phyloP scores from a whole-genome alignment of 2,797 vertebrate species.

The Tachyglossus aculeatus region DNA sequence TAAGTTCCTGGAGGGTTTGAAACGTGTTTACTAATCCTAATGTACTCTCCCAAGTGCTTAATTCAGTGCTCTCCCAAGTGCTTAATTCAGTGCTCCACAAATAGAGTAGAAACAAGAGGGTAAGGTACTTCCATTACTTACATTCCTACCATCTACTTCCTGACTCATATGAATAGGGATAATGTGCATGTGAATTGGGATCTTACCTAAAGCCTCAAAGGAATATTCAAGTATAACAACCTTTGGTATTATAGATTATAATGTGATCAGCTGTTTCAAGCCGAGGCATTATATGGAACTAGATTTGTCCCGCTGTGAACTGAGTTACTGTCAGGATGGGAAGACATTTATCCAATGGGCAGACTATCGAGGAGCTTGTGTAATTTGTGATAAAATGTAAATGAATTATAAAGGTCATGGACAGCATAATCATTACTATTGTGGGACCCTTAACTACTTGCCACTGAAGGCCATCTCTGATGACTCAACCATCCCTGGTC shows the following conservation, averaged over 20 bases:
- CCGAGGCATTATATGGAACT: conserved; percentile 4
- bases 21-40: too few species aligned
- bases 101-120: too few species aligned
- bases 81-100: too few species aligned
- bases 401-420: conserved; percentile 86
- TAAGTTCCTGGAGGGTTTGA: too few species aligned
- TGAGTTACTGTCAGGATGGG: not conserved
- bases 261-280: not conserved
- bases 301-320: not conserved
- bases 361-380: conserved; percentile 53
- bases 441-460: conserved; percentile 81
- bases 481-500: conserved; percentile 77
- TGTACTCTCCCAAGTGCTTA: too few species aligned
- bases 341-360: conserved; percentile 23
- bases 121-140: too few species aligned
- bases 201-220: too few species aligned
- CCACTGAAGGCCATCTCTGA: conserved; percentile 82
- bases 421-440: conserved; percentile 82
- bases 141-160: too few species aligned
- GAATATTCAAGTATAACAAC: conserved; percentile 30
- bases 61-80: too few species aligned
- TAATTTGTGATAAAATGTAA: conserved; percentile 79
- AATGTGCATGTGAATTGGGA: too few species aligned
- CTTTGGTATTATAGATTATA: conserved; percentile 34
- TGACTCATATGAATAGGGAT: too few species aligned